A percentile compares a stretch with the other conserved stretches of the same genome.
phyloP scores from a whole-genome alignment of 1,140 invertebrate genomes.

The Meloidogyne chitwoodi region DNA sequence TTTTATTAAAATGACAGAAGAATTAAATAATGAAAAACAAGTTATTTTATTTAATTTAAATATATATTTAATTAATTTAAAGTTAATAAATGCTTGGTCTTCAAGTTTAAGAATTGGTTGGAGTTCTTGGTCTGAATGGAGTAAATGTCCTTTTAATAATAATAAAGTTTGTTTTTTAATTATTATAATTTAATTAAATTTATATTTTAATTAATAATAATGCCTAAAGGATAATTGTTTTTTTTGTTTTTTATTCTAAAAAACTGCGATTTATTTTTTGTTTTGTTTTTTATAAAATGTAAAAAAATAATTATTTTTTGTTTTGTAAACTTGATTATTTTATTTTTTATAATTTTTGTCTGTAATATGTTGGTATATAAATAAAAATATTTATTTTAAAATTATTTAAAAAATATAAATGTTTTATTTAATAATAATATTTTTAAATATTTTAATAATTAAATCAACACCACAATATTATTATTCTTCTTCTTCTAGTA shows the following conservation, averaged over 20 bases:
- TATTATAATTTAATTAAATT: background rate
- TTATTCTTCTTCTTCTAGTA: background rate
- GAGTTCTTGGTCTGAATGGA: background rate
- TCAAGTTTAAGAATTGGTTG: background rate
- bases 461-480: background rate
- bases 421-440: background rate
- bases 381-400: too few species aligned
- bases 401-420: too few species aligned
- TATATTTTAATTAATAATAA: too few species aligned
- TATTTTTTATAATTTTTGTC: too few species aligned
- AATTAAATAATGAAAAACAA: background rate
- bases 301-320: too few species aligned
- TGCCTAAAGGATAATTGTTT: too few species aligned
- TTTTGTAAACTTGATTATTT: too few species aligned
- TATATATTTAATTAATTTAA: too few species aligned
- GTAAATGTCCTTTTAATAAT: background rate
- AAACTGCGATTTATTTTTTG: too few species aligned
- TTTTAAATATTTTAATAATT: background rate
- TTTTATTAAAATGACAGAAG: background rate
- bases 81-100: background rate
- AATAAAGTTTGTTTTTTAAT: background rate
- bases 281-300: too few species aligned
- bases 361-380: too few species aligned
- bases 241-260: too few species aligned
- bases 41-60: background rate